Percentiles rank a stretch among this genome's conserved stretches.
These are phyloP conservation scores for Sylvia atricapilla DNA, from an alignment of 2,113 vertebrate species.

Conservation along the genomic window DNA sequence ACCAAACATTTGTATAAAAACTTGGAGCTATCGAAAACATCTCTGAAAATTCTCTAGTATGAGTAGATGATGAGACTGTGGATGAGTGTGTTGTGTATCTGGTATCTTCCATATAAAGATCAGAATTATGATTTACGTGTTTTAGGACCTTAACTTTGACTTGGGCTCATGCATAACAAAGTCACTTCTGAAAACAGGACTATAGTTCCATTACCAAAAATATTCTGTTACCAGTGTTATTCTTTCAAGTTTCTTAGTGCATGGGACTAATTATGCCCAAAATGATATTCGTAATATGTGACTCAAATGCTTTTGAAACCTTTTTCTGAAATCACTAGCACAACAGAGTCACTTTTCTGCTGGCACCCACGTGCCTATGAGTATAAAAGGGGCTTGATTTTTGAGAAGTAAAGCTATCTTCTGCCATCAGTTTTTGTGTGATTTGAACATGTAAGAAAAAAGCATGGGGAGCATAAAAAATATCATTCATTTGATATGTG, in stretches of 20 bases:
- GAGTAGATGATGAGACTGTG: background rate
- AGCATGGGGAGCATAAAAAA: background rate
- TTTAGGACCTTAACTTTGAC: background rate
- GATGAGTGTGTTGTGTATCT: background rate
- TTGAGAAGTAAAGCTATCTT: background rate
- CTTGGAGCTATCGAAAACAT: background rate
- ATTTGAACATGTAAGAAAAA: background rate
- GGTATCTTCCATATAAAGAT: background rate
- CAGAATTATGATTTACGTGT: background rate
- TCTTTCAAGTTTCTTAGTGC: background rate
- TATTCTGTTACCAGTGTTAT: background rate
- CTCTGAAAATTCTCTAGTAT: background rate
- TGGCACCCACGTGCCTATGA: background rate
- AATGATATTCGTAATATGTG: background rate
- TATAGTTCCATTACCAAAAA: background rate
- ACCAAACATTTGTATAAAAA: background rate
- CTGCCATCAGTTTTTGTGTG: background rate
- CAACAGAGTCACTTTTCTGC: background rate
- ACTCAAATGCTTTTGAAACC: background rate
- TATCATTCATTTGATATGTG: background rate
- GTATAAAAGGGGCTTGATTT: background rate
- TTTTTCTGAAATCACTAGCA: background rate
- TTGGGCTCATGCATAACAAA: background rate
- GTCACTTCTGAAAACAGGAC: background rate
- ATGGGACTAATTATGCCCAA: background rate